phyloP scores from a whole-genome alignment of 2,888 invertebrate species.

The Anthrax anthrax region DNA sequence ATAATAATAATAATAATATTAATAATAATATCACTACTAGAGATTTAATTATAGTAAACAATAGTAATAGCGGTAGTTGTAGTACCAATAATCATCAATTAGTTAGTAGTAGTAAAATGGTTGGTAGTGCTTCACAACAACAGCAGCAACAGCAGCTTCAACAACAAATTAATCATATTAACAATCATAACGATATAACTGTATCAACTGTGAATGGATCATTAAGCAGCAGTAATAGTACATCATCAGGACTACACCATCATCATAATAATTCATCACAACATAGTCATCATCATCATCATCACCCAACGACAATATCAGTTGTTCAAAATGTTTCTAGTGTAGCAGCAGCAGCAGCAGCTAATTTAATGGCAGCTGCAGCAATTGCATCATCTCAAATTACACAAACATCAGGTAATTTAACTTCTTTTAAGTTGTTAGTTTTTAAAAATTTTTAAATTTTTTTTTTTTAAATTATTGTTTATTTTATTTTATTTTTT shows the following conservation, averaged over 20 bases:
- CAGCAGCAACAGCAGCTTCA: constrained; percentile 7
- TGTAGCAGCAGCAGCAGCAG: constrained; percentile 8
- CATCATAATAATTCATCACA: constrained; percentile 5
- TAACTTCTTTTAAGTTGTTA: neutral
- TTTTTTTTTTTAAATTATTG: neutral
- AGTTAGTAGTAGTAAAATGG: constrained; percentile 8
- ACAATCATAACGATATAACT: neutral
- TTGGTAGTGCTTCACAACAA: constrained; percentile 8
- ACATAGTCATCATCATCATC: constrained; percentile 2
- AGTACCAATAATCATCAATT: constrained; percentile 5
- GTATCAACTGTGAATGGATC: constrained; percentile 3
- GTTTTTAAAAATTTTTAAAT: neutral
- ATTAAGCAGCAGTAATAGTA: constrained; percentile 1
- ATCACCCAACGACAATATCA: neutral
- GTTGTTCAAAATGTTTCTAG: constrained; percentile 5
- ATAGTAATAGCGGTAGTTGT: constrained; percentile 10
- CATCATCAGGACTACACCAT: constrained; percentile 2
- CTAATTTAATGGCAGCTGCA: constrained; percentile 9
- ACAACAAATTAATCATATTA: constrained; percentile 1
- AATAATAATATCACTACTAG: constrained; percentile 3
- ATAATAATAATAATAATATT: constrained; percentile 7
- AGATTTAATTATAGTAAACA: constrained; percentile 4
- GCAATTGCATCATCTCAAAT: constrained; percentile 10
- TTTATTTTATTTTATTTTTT: no score
- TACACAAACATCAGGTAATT: constrained; percentile 3